Evolutionary conservation across 2,888 invertebrate species (phyloP), one percentile per base, ranked within the genome.

Genomic region (Tiphia femorata): DNA sequence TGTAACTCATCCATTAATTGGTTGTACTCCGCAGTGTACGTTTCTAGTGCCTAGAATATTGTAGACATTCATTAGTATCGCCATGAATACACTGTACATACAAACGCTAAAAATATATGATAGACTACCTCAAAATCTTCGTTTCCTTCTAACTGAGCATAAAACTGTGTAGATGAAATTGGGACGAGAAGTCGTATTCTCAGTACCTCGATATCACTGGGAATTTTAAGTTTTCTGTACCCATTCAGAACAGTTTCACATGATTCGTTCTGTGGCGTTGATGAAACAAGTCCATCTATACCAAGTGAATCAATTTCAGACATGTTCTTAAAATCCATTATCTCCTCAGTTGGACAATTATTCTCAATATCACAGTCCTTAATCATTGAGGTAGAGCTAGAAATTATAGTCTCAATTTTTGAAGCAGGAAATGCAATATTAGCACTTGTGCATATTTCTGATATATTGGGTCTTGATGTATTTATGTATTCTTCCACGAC

Each of bases 1-100:
- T 88, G 87, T 10, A 91, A 84, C 16, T 86, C 85, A 12, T 82
- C 73, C 52, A 84, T 85, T 75, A 91, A 77, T 6, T 80, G 72
- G 1, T 86, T 73, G 59, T 89, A 88, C 19, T n/a, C n/a, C n/a
- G n/a, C n/a, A n/a, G n/a, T n/a, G n/a, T n/a, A n/a, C n/a, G n/a
- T n/a, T n/a, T n/a, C n/a, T n/a, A n/a, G n/a, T n/a, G n/a, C n/a
- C n/a, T n/a, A n/a, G n/a, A n/a, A n/a, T n/a, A n/a, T n/a, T n/a
- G n/a, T n/a, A n/a, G n/a, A n/a, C n/a, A n/a, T n/a, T n/a, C n/a
- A n/a, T n/a, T n/a, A n/a, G n/a, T n/a, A n/a, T n/a, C n/a, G n/a
- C n/a, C n/a, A n/a, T n/a, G n/a, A n/a, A n/a, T n/a, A n/a, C n/a
- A n/a, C n/a, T n/a, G n/a, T n/a, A n/a, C n/a, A n/a, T n/a, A n/a